A percentile compares a stretch with the other conserved stretches of the same genome.
Conservation (phyloP, 2,797 vertebrate species). For the Hafferia zeledoni region DNA sequence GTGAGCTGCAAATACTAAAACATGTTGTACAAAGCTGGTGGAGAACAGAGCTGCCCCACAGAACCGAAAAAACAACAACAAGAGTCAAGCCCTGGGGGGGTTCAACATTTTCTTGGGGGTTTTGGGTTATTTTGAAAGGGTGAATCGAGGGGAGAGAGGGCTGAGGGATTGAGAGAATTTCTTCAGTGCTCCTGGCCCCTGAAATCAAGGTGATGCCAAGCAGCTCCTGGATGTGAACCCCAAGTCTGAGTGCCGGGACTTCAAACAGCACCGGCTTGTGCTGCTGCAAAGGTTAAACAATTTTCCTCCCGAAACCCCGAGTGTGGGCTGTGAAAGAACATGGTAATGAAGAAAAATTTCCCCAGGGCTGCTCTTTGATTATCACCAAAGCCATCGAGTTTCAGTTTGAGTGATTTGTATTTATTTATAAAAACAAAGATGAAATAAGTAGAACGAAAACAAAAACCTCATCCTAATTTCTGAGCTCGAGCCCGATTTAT, state of each 20-base stretch:
- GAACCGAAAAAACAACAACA: not conserved
- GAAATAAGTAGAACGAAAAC: conserved; percentile 85
- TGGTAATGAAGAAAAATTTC: conserved; percentile 96
- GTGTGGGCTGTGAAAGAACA: conserved; percentile 97
- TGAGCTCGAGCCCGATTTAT: conserved; percentile 61
- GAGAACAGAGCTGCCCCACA: conserved; percentile 25
- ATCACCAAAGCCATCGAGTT: conserved; percentile 98
- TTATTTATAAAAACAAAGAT: conserved; percentile 98
- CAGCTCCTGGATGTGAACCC: not conserved
- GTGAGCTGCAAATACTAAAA: conserved; percentile 86
- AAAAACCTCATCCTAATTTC: conserved; percentile 78
- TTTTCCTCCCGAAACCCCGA: conserved; percentile 94
- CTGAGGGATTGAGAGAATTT: not conserved
- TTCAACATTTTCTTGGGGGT: rapidly evolving
- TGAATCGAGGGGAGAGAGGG: not conserved
- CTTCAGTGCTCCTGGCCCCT: not conserved
- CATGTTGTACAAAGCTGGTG: conserved; percentile 41
- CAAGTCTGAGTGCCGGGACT: conserved; percentile 40
- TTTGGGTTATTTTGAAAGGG: not conserved
- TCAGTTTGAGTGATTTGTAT: conserved; percentile 97
- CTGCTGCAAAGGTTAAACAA: conserved; percentile 92
- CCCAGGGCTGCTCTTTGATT: conserved; percentile 92
- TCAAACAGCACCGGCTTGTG: conserved; percentile 78
- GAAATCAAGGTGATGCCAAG: conserved; percentile 63
- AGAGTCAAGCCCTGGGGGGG: not conserved